Percentiles rank a stretch among this genome's conserved stretches.
Evolutionary conservation across 2,113 vertebrate species (phyloP).

Genomic region (Cheirogaleus medius): DNA sequence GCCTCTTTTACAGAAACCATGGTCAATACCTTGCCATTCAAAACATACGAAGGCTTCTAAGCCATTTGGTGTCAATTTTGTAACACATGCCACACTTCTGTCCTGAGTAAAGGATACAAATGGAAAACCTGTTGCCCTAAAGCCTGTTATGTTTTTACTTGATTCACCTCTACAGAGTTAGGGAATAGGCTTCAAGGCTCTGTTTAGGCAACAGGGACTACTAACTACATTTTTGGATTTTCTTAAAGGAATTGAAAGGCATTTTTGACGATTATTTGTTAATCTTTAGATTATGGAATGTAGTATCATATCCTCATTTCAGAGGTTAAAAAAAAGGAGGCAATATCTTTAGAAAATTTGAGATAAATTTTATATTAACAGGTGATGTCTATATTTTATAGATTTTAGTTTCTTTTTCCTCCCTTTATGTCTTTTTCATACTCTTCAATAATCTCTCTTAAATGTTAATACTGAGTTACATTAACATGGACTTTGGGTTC

Average conservation of each 20-base stretch:
- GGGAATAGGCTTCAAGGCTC: not conserved
- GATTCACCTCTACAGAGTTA: not conserved
- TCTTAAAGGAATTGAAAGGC: not conserved
- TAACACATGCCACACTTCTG: not conserved
- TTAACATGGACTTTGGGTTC: not conserved
- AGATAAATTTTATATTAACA: not conserved
- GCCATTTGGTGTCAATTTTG: not conserved
- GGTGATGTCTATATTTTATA: not conserved
- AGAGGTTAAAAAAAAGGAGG: not conserved
- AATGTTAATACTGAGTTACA: not conserved
- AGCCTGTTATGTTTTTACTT: not conserved
- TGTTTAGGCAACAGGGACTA: not conserved
- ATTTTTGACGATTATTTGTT: not conserved
- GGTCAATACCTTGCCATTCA: conserved; percentile 52
- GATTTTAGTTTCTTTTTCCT: not conserved
- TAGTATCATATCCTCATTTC: not conserved
- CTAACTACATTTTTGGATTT: not conserved
- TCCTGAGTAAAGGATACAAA: not conserved
- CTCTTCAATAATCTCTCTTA: not conserved
- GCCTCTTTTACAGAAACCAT: conserved; percentile 16
- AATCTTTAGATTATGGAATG: not conserved
- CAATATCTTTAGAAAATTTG: not conserved
- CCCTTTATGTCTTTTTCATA: not conserved
- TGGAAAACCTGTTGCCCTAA: not conserved
- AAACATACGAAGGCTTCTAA: not conserved